phyloP scores from a whole-genome alignment of 2,113 vertebrate species.

The Mugil cephalus region DNA sequence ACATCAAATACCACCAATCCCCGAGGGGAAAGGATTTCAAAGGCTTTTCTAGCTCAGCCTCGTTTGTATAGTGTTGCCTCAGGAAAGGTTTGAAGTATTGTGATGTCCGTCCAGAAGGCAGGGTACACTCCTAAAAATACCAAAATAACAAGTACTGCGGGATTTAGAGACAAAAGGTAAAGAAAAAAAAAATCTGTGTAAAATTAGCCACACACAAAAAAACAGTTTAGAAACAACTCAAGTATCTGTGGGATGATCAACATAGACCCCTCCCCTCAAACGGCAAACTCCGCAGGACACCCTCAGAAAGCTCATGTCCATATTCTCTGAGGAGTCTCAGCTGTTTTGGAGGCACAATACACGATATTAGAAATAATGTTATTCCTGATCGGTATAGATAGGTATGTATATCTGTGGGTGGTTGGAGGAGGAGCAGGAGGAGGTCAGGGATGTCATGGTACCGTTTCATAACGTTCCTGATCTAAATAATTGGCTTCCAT shows the following conservation, averaged over 20 bases:
- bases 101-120: slow-evolving; percentile 51
- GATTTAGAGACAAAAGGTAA: not conserved
- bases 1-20: slow-evolving; percentile 54
- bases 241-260: no score
- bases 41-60: slow-evolving; percentile 60
- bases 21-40: slow-evolving; percentile 64
- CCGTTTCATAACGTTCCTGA: slow-evolving; percentile 2
- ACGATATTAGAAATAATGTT: no score
- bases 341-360: no score
- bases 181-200: slow-evolving; percentile 20
- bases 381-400: not conserved
- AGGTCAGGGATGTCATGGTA: no score
- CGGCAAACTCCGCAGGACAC: no score
- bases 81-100: slow-evolving; percentile 63
- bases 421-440: not conserved
- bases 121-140: slow-evolving; percentile 49
- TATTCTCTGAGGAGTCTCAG: no score
- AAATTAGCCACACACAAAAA: slow-evolving; percentile 3
- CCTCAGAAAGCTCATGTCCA: no score
- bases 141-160: slow-evolving; percentile 5
- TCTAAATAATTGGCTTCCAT: slow-evolving; percentile 1
- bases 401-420: slow-evolving; percentile 5
- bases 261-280: no score
- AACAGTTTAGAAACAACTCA: no score
- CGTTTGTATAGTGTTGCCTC: slow-evolving; percentile 66